phyloP scores from a whole-genome alignment of 1,140 invertebrate species.

The Drosophila varians region DNA sequence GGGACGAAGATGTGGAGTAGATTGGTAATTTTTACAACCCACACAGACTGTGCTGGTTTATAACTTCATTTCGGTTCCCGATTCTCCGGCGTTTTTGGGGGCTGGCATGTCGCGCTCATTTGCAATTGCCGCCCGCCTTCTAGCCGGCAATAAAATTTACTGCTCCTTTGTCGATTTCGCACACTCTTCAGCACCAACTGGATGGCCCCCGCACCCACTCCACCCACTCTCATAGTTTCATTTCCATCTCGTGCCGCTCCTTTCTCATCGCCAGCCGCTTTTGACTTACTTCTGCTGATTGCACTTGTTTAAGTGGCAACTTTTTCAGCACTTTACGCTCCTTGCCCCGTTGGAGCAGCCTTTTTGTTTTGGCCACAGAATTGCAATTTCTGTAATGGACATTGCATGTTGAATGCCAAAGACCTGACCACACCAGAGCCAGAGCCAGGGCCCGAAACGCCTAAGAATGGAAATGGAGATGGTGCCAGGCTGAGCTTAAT shows the following conservation, averaged over 20 bases:
- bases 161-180: constrained; percentile 73
- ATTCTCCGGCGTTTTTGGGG: constrained; percentile 26
- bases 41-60: constrained; percentile 61
- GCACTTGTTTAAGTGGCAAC: constrained; percentile 76
- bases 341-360: constrained; percentile 10
- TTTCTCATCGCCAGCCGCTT: constrained; percentile 33
- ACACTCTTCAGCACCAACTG: constrained; percentile 57
- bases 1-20: neutral
- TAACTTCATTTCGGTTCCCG: constrained; percentile 67
- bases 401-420: constrained; percentile 71
- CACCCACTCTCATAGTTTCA: constrained; percentile 20
- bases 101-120: constrained; percentile 73
- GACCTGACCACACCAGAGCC: constrained; percentile 36
- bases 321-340: constrained; percentile 40
- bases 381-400: constrained; percentile 72
- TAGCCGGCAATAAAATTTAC: constrained; percentile 71
- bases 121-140: constrained; percentile 51
- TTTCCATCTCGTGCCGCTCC: constrained; percentile 22
- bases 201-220: neutral
- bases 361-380: constrained; percentile 46
- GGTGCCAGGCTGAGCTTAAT: constrained; percentile 48
- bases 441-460: constrained; percentile 4
- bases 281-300: constrained; percentile 74
- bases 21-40: constrained; percentile 63
- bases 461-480: constrained; percentile 17